phyloP scores from a whole-genome alignment of 1,140 invertebrate genomes.

The Bombus confusus region DNA sequence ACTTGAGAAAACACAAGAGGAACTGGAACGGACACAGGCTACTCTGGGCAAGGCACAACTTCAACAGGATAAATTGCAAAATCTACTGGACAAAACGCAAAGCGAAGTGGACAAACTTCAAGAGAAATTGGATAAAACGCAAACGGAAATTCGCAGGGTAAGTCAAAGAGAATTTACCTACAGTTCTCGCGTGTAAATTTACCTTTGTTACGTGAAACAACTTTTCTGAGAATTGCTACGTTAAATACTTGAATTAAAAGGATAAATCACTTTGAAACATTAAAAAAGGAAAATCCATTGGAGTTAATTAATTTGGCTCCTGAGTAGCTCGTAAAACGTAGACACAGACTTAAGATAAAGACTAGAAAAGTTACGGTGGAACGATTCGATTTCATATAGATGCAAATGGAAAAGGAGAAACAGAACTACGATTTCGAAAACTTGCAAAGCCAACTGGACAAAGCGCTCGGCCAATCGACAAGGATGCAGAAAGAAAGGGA shows the following conservation, averaged over 20 bases:
- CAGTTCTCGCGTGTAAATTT: background rate
- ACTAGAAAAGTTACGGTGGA: background rate
- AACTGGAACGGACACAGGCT: slow-evolving; percentile 93
- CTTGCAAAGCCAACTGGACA: slow-evolving; percentile 94
- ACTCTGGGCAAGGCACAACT: slow-evolving; percentile 94
- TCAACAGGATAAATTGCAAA: slow-evolving; percentile 95
- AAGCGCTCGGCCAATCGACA: slow-evolving; percentile 92
- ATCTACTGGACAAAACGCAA: slow-evolving; percentile 93
- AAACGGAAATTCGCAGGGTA: slow-evolving; percentile 91
- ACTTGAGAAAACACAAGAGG: slow-evolving; percentile 94
- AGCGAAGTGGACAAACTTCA: slow-evolving; percentile 95
- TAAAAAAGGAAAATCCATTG: no score
- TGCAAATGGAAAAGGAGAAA: slow-evolving; percentile 95
- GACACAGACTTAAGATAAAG: background rate
- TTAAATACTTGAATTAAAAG: background rate
- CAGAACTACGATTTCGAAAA: slow-evolving; percentile 94
- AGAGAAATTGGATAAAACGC: slow-evolving; percentile 91
- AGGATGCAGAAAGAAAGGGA: slow-evolving; percentile 95
- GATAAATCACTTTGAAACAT: no score
- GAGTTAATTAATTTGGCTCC: background rate
- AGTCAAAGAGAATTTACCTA: slow-evolving; percentile 66
- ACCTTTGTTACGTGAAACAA: no score
- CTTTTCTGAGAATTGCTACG: background rate
- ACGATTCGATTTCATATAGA: slow-evolving; percentile 78
- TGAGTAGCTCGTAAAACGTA: background rate